Evolutionary conservation across 2,888 invertebrate species (phyloP).

Genomic region (Agelastica alni): DNA sequence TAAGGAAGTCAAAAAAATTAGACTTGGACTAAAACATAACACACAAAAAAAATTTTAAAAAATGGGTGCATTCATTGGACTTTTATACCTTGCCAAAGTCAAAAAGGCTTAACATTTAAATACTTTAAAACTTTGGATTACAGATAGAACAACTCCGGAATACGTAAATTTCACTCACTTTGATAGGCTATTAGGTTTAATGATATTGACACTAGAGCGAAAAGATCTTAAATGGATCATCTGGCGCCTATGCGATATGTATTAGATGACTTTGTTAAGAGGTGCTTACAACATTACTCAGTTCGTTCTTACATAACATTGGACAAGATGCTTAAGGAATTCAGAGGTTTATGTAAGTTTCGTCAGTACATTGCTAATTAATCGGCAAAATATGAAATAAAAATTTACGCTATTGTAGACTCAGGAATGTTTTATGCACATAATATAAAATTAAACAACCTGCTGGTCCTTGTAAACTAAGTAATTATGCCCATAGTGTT

Average conservation of each 20-base stretch:
- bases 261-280: slow-evolving; percentile 8
- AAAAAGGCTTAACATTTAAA: too few species aligned
- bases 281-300: slow-evolving; percentile 1
- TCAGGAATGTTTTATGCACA: too few species aligned
- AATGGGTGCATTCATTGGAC: too few species aligned
- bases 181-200: neutral
- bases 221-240: slow-evolving; percentile 5
- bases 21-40: too few species aligned
- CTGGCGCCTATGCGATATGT: slow-evolving; percentile 12
- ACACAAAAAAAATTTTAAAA: too few species aligned
- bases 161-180: neutral
- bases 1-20: too few species aligned
- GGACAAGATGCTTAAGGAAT: slow-evolving; percentile 20
- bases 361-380: slow-evolving; percentile 44
- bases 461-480: slow-evolving; percentile 29
- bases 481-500: slow-evolving; percentile 29
- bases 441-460: slow-evolving; percentile 40
- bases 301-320: slow-evolving; percentile 3
- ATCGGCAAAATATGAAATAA: slow-evolving; percentile 43
- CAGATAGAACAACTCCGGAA: too few species aligned
- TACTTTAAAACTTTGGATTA: too few species aligned
- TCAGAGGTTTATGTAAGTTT: slow-evolving; percentile 41
- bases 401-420: slow-evolving; percentile 42
- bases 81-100: too few species aligned
- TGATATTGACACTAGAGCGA: neutral